Evolutionary conservation across 2,888 invertebrate genomes (phyloP), one percentile per base, ranked within the genome.

Genomic region (Xestia ashworthii): DNA sequence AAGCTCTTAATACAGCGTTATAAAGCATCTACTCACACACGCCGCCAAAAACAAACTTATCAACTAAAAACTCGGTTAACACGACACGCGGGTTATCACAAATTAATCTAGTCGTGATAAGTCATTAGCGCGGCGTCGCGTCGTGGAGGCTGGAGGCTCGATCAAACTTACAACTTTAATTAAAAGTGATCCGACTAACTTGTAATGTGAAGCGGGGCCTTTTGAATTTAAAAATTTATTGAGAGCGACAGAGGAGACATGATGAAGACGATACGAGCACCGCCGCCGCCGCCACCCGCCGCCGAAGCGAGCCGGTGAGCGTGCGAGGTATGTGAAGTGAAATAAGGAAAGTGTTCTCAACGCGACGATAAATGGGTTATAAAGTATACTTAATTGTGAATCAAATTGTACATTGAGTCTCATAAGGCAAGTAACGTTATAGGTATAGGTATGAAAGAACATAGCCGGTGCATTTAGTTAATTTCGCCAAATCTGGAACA

Each of bases 91-190:
- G 85, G 78, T 83, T 88, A 85, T 85, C 82, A 83, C 83, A 78
- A 87, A 88, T 88, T 87, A 88, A 88, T 88, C 85, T 83, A 87
- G 86, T 78, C 85, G 76, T 88, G 83, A 85, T 82, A 85, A 83
- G 83, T 81, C 78, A 87, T 88, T 81, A 87, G 83, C 50, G 55
- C 62, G 74, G 76, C 79, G 81, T 76, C 75, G 68, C 77, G 86
- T 67, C 71, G 71, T 19, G 62, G 62, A 38, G 60, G 60, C 32
- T 60, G 81, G 82, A 82, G 80, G 53, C 84, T 81, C 78, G 76
- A 88, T 88, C 86, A 81, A 85, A 88, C 73, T 88, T 85, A 83
- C 85, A 88, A 88, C 83, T 88, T 87, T 88, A 88, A 88, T 88
- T 88, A 88, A 88, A 88, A 83, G 82, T 80, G 89, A 88, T 82